These are phyloP conservation scores for Holacanthella duospinosa DNA, from an alignment of 2,888 invertebrate genomes.

Conservation along the genomic window DNA sequence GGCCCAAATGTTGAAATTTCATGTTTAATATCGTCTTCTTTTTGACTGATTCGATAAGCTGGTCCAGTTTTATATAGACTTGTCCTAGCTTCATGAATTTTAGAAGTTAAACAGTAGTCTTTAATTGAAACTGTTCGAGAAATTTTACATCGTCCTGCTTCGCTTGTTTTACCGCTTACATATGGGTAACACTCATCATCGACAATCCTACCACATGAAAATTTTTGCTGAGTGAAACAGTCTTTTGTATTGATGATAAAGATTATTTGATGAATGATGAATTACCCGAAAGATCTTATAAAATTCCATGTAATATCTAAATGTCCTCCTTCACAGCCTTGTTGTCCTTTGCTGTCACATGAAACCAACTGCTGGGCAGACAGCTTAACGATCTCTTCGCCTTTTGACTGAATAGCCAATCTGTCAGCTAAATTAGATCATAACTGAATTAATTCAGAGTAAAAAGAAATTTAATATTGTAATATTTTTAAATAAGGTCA, in stretches of 20 bases:
- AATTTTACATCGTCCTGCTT: conserved; percentile 54
- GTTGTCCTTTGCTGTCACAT: conserved; percentile 65
- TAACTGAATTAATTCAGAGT: background rate
- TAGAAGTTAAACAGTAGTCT: conserved; percentile 22
- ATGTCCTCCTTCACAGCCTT: conserved; percentile 69
- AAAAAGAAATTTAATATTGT: conserved; percentile 8
- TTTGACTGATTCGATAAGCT: conserved; percentile 60
- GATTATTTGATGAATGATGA: too few relatives aligned
- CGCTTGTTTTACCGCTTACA: conserved; percentile 48
- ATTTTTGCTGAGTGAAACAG: too few relatives aligned
- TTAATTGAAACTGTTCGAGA: conserved; percentile 39
- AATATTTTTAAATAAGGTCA: background rate
- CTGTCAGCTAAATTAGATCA: conserved; percentile 42
- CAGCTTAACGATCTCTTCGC: conserved; percentile 57
- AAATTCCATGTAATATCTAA: conserved; percentile 87
- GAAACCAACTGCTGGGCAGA: conserved; percentile 79
- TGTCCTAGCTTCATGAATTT: conserved; percentile 35
- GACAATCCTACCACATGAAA: conserved; percentile 54
- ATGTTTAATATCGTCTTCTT: conserved; percentile 66
- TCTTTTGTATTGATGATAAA: too few relatives aligned
- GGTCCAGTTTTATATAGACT: conserved; percentile 45
- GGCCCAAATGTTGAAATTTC: conserved; percentile 85
- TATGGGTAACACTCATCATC: conserved; percentile 77
- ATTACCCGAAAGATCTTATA: conserved; percentile 56
- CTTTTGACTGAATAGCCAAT: conserved; percentile 73